A percentile compares a stretch with the other conserved stretches of the same genome.
Conservation (phyloP, 1,140 invertebrate species). For the Calosoma granatense region DNA sequence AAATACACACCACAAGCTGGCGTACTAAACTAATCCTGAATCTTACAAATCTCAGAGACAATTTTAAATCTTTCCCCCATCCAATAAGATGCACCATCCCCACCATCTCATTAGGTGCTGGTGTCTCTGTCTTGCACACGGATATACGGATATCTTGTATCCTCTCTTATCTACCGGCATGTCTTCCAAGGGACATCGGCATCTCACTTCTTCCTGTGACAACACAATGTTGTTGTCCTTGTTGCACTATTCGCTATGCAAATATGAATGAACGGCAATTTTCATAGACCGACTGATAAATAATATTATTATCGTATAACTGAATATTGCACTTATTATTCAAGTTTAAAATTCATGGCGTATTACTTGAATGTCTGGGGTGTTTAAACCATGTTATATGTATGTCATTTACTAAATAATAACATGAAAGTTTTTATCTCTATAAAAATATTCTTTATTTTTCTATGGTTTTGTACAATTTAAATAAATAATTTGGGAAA, state of each 20-base stretch:
- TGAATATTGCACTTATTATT: too few relatives aligned
- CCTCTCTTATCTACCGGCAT: background rate
- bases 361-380: too few relatives aligned
- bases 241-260: background rate
- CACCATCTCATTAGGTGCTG: background rate
- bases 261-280: background rate
- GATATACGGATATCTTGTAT: background rate
- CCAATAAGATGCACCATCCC: conserved; percentile 2
- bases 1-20: background rate
- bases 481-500: background rate
- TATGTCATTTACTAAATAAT: too few relatives aligned
- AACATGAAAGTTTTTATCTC: background rate
- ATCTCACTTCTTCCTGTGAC: background rate
- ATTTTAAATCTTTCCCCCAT: background rate
- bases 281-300: background rate
- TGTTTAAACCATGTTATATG: too few relatives aligned
- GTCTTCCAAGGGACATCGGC: background rate
- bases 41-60: background rate
- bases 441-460: background rate
- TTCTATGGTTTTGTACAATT: too few relatives aligned
- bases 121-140: background rate
- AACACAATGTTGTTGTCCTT: background rate
- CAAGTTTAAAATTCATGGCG: too few relatives aligned
- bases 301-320: too few relatives aligned
- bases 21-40: conserved; percentile 5